Evolutionary conservation across 2,888 invertebrate genomes (phyloP), one percentile per base, ranked within the genome.

Genomic region (Ypsolopha sequella): DNA sequence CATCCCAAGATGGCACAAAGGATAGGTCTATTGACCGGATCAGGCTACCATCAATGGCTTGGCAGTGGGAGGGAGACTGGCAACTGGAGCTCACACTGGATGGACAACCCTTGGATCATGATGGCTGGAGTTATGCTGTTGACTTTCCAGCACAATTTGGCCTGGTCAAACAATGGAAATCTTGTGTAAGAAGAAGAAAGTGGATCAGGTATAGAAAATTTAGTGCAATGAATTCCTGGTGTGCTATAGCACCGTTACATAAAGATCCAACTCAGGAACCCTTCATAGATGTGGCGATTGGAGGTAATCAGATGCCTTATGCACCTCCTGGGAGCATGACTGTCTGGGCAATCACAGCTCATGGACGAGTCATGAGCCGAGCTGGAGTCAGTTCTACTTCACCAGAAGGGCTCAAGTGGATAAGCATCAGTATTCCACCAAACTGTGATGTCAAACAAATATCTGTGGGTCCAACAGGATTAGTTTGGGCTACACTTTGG

Each of bases 31-130:
- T 94, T 58, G 93, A 94, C 63, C 91, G 91, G 71, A 95, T 97
- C 54, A 88, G 94, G 56, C 79, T 97, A 47, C 97, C 97, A 6
- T 96, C 97, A 0, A 93, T 95, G 91, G 95, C 96, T 11, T 98
- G 97, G 97, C 94, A 95, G 66, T 98, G 97, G 97, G 97, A 98
- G 82, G 95, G 95, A 3, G 95, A 96, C 60, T 97, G 97, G 97
- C 92, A 93, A 62, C 85, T 95, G 52, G 95, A 96, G 68, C 88
- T 94, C 14, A 93, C 93, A 6, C 82, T 95, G 60, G 93, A 95
- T 72, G 96, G 96, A 13, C 94, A 96, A 65, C 93, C 95, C 3
- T 81, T 97, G 55, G 95, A 95, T 65, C 93, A 95, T 72, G 95
- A 96, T 86, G 96, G 96, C 11, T 97, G 97, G 97, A 94, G 93